Evolutionary conservation across 1,140 invertebrate species (phyloP), one percentile per base, ranked within the genome.

Genomic region (Heliothis subflexa): DNA sequence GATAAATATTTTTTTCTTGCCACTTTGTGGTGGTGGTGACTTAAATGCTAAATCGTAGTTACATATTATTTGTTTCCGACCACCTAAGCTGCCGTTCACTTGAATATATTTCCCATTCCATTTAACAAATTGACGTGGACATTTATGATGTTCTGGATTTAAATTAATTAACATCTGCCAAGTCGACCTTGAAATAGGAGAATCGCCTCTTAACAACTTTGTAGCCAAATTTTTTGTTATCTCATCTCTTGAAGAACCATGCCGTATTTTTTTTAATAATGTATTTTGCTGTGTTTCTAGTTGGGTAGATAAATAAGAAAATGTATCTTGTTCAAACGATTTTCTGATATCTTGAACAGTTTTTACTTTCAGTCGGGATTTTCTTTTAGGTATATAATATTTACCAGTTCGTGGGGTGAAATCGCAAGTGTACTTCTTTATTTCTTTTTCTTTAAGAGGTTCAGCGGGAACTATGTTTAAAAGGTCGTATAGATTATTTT

Each of bases 131-230:
- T 94, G 93, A 25, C 76, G 81, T 28, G 88, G 16, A 86, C 90
- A 74, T 54, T 25, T 52, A 61, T 89, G 52, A 5, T 81, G 78
- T 54, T 91, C 83, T 18, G 91, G 91, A 81, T 94, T 94, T 33
- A 94, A 79, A 83, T 94, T 94, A 61, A 82, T 86, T 71, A 94
- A 70, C 91, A 94, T 94, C 84, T 93, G 89, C 93, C 93, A 94
- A 9, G 88, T 72, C 3, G 84, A 79, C 83, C 87, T 91, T 40
- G 85, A 87, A 49, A 92, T 82, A 61, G 93, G 91, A 21, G 72
- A 80, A 61, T 86, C 85, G 45, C 59, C 74, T 55, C 86, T 86
- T 55, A 93, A 75, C 11, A 93, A 85, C 71, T 85, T 91, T 86
- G 77, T 87, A 40, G 89, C 91, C 16, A 90, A 59, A 54, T 81